These are phyloP conservation scores for Sterrhoptilus dennistouni DNA, from an alignment of 2,113 vertebrate genomes.

Conservation along the genomic window DNA sequence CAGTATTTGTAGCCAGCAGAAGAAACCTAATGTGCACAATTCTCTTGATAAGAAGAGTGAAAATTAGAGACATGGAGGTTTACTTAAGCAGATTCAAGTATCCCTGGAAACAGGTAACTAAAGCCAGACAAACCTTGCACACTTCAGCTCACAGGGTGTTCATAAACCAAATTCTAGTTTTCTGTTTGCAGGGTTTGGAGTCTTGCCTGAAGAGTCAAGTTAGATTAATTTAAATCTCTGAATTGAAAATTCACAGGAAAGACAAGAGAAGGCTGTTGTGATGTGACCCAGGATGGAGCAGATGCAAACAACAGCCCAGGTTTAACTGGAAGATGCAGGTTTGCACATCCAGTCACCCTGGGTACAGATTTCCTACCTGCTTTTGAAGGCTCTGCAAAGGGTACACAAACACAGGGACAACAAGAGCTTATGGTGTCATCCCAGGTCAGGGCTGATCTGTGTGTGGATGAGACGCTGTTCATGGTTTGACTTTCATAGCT, in stretches of 20 bases:
- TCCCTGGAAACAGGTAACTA: constrained; percentile 33
- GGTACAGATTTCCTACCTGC: neutral
- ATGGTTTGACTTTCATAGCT: neutral
- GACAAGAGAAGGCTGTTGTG: neutral
- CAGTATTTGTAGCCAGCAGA: neutral
- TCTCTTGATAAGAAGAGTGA: neutral
- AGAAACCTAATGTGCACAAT: neutral
- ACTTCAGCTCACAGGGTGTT: neutral
- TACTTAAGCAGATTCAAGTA: neutral
- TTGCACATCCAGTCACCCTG: rapidly evolving
- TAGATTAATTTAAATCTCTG: neutral
- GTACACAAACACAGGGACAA: neutral
- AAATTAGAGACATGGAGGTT: neutral
- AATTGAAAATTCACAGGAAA: neutral
- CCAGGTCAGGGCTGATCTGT: neutral
- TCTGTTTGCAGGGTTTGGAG: neutral
- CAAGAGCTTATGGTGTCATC: rapidly evolving
- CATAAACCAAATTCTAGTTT: neutral
- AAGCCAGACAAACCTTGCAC: neutral
- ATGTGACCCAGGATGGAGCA: neutral
- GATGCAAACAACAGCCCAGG: neutral
- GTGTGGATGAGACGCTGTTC: rapidly evolving
- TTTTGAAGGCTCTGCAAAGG: neutral
- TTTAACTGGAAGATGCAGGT: neutral
- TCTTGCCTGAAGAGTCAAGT: neutral